Percentiles rank a stretch among this genome's conserved stretches.
phyloP scores from a whole-genome alignment of 2,797 vertebrate genomes.

The Mormyrops attenuatus region DNA sequence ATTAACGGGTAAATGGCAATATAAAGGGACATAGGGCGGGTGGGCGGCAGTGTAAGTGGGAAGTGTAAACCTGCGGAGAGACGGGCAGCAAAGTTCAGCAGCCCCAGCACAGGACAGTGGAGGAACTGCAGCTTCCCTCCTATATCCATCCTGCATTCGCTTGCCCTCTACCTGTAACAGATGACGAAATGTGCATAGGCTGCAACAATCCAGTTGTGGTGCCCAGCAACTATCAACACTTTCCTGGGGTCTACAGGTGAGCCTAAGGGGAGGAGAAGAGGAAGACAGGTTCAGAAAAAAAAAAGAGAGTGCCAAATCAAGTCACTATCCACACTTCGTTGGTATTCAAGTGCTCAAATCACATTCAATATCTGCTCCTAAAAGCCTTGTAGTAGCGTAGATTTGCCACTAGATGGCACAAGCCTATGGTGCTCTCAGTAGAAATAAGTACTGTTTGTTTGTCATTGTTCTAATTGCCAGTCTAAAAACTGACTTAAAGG shows the following conservation, averaged over 20 bases:
- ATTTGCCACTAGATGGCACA: constrained; percentile 6
- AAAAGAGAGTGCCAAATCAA: not conserved
- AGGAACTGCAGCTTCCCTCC: not conserved
- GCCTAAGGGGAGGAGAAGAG: constrained; percentile 49
- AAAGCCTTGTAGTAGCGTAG: not conserved
- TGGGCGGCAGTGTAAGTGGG: not conserved
- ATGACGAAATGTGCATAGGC: constrained; percentile 97
- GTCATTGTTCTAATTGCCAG: not conserved
- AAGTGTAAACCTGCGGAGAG: not conserved
- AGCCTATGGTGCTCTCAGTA: not conserved
- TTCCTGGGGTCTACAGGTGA: constrained; percentile 88
- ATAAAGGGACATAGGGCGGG: not conserved
- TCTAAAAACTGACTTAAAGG: not conserved
- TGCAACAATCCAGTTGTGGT: constrained; percentile 98
- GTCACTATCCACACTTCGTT: not conserved
- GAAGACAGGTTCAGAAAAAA: not conserved
- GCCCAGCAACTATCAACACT: constrained; percentile 90
- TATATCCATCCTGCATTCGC: not conserved
- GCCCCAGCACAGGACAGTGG: not conserved
- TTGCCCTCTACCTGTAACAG: constrained; percentile 83
- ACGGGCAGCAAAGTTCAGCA: not conserved
- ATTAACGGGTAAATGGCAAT: not conserved
- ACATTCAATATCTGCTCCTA: not conserved
- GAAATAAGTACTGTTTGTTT: not conserved
- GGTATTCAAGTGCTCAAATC: not conserved